Evolutionary conservation across 2,113 vertebrate genomes (phyloP), one percentile per base, ranked within the genome.

Genomic region (Hippotragus niger): DNA sequence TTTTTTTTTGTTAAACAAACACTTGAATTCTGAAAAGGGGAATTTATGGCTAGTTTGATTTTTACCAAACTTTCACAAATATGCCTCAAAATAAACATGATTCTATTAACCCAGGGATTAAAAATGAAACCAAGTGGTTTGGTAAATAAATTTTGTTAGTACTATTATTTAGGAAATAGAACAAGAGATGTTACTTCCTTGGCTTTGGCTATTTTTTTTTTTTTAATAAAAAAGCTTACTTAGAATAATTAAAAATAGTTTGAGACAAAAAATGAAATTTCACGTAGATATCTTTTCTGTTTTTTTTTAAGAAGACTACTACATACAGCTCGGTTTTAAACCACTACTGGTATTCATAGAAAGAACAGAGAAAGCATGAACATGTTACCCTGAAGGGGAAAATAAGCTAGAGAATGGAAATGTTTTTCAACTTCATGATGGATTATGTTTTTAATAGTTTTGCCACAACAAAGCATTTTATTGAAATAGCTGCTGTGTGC

Each of bases 401-500:
- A 99, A 98, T 97, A 98, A 98, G 97, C 97, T 98, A 96, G 98
- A 99, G 98, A 98, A 98, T 99, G 98, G 98, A 99, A 99, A 99
- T 98, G 98, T 99, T 99, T 99, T 99, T 98, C 98, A 97, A 98
- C 98, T 98, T 98, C 98, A 98, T 98, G 98, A 98, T 99, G 98
- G 98, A 99, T 99, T 99, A 99, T 99, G 98, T 97, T 99, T 98
- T 99, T 99, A 99, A 99, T 98, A 99, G 98, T 98, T 99, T 98
- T 67, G 94, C 99, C 99, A 99, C 99, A 99, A 99, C 98, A 99
- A 99, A 99, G 99, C 98, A 98, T 98, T 99, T 98, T 98, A 98
- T 98, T 99, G 99, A 98, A 99, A 98, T 98, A 98, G 98, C 98
- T 98, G 92, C 95, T 98, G 96, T 97, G 96, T 98, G 98, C 98